Evolutionary conservation across 2,113 vertebrate species (phyloP), one percentile per base, ranked within the genome.

Genomic region (Cynoglossus semilaevis): DNA sequence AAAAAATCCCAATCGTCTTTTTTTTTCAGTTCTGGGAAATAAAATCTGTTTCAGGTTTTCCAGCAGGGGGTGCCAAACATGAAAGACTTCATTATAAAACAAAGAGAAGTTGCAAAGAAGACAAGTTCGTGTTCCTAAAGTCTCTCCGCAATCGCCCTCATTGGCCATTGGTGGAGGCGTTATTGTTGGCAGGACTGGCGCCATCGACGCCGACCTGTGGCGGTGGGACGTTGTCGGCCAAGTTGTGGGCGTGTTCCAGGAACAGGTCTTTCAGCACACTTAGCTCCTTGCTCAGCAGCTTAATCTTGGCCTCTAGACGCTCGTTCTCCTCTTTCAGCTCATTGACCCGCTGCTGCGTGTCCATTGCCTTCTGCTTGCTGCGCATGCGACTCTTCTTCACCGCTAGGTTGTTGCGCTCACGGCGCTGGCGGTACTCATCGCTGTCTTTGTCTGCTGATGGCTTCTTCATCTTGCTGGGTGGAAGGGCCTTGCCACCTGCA

Each of bases 291-390:
- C 94, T 98, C 63, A 99, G 93, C 72, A 98, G 91, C 64, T 98
- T 98, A 78, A 99, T 98, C 85, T 98, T 99, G 63, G 97, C 94
- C 85, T 98, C 96, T 82, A 99, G 93, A 1, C 97, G 93, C 88
- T 99, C 95, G 11, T 99, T 99, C 87, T 98, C 97, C 80, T 99
- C 96, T 72, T 98, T 99, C 15, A 99, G 93, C 92, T 98, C 95
- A 75, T 97, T 95, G 58, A 99, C 97, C 2, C 94, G 90, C 46
- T 97, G 95, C 87, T 98, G 91, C 0, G 96, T 99, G 79, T 99
- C 97, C 80, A 94, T 93, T 0, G 97, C 96, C 73, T 98, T 98
- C 90, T 98, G 96, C 74, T 99, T 98, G 89, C 95, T 97, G 83
- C 95, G 95, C 94, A 96, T 92, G 9, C 96, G 92, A 83, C 96